These are phyloP conservation scores for Maniola jurtina DNA, from an alignment of 1,140 invertebrate species.

Conservation along the genomic window DNA sequence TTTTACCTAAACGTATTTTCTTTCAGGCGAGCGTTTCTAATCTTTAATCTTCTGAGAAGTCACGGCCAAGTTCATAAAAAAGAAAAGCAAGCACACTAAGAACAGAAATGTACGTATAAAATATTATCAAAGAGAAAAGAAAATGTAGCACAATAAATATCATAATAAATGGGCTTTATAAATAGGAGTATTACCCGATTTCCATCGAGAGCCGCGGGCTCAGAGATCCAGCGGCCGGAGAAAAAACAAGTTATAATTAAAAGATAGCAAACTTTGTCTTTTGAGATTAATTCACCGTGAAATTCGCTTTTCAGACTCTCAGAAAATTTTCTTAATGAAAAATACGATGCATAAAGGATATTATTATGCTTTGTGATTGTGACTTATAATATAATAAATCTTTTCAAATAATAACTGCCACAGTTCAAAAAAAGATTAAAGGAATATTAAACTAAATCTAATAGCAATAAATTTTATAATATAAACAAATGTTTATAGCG, in stretches of 20 bases:
- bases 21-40: too few species aligned
- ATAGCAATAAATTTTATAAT: too few species aligned
- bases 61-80: too few species aligned
- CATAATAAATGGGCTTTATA: slow-evolving; percentile 10
- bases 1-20: too few species aligned
- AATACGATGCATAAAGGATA: not conserved
- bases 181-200: slow-evolving; percentile 10
- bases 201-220: slow-evolving; percentile 2
- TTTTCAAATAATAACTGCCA: not conserved
- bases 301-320: slow-evolving; percentile 12
- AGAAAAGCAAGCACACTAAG: too few species aligned
- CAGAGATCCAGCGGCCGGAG: slow-evolving; percentile 8
- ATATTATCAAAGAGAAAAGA: not conserved
- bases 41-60: too few species aligned
- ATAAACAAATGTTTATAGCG: too few species aligned
- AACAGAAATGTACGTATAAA: not conserved
- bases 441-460: too few species aligned
- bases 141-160: not conserved
- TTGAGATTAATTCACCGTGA: slow-evolving; percentile 22
- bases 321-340: slow-evolving; percentile 8
- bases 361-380: not conserved
- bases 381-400: not conserved
- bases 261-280: slow-evolving; percentile 19
- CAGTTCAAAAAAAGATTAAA: not conserved
- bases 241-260: slow-evolving; percentile 27